Evolutionary conservation across 2,888 invertebrate species (phyloP).

Genomic region (Brenthis hecate): DNA sequence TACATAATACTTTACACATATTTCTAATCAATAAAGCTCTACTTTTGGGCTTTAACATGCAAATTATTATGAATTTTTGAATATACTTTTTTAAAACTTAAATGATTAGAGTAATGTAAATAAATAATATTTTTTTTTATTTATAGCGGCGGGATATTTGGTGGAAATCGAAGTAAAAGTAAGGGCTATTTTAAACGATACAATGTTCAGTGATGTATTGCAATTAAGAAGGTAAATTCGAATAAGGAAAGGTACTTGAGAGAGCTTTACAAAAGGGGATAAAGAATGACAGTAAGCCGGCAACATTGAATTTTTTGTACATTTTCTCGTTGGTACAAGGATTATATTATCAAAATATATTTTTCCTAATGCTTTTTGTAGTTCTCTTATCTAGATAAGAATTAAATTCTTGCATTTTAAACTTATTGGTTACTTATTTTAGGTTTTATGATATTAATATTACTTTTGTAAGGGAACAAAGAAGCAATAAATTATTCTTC

Average conservation of each 20-base stretch:
- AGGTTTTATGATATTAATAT: too few relatives aligned
- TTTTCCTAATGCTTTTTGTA: background rate
- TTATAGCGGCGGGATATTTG: constrained; percentile 20
- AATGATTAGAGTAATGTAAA: constrained; percentile 2
- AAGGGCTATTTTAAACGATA: constrained; percentile 57
- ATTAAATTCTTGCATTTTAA: too few relatives aligned
- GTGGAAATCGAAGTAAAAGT: constrained; percentile 53
- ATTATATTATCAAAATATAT: constrained; percentile 20
- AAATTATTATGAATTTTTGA: constrained; percentile 12
- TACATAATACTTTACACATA: constrained; percentile 1
- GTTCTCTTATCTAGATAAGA: background rate
- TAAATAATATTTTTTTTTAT: constrained; percentile 25
- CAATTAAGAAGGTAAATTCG: constrained; percentile 48
- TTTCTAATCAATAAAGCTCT: constrained; percentile 4
- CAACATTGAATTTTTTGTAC: constrained; percentile 33
- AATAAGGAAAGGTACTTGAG: constrained; percentile 37
- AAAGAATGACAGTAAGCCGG: constrained; percentile 36
- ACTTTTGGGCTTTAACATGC: background rate
- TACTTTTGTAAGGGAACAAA: too few relatives aligned
- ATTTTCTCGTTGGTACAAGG: constrained; percentile 1
- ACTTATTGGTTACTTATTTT: too few relatives aligned
- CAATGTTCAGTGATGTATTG: constrained; percentile 52
- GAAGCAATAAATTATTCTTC: too few relatives aligned
- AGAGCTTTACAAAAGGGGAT: constrained; percentile 38
- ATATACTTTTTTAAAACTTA: constrained; percentile 6